Base-by-base conservation (phyloP, 2,888 invertebrate genomes). In the Parnassius apollo region DNA sequence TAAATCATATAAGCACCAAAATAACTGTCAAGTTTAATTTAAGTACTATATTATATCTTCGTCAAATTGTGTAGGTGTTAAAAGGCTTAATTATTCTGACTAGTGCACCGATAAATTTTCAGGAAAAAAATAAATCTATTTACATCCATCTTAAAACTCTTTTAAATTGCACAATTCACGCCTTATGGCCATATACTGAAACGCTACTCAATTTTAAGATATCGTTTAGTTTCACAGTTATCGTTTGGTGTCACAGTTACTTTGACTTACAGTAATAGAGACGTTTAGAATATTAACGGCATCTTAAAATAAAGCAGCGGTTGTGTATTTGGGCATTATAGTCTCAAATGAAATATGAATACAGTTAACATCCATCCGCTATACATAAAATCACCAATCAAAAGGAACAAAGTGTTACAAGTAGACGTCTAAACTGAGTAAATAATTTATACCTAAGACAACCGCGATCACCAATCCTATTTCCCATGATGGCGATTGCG, bases 381-480 rank as follows among this genome's bases (percentile, higher is more conserved):
- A 58, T 58, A 58, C 53, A 54, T 62, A 46, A 53, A 42, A 44
- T 42, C 42, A 62, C 61, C 56, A 57, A 59, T 55, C 46, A 45
- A 59, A 59, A 63, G 59, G 62, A 59, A 63, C 59, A 55, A 22
- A 45, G 42, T 25, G 54, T 35, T 35, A 53, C 45, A 46, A 53
- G 52, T 53, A 42, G 46, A 54, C 48, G 22, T 59, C 46, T 49
- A 35, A 45, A 35, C 11, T 53, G 59, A 52, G 59, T 53, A 59
- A 52, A 53, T 59, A 59, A 52, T 59, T 55, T 55, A 60, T 49
- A 55, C 44, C 42, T 55, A 60, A 7, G 42, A 35, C 35, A 59
- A 35, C 7, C 35, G 35, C 35, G 35, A 35, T 35, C 35, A 7
- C 35, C 35, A 35, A 35, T 35, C 35, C 35, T 35, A 7, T 35